Conservation (phyloP, 1,140 invertebrate species). For the Helicoverpa zea region DNA sequence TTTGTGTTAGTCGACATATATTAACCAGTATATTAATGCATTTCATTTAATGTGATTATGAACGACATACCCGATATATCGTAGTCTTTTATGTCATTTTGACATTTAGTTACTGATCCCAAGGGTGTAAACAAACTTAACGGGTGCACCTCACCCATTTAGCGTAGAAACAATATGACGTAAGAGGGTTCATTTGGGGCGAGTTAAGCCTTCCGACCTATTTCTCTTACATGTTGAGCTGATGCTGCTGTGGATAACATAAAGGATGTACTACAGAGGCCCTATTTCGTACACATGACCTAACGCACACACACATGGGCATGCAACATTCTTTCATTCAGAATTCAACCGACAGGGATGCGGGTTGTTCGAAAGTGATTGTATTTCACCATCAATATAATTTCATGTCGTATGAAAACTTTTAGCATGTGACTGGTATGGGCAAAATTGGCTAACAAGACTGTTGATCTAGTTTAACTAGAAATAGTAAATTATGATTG, state of each 20-base stretch:
- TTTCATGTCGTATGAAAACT: too few relatives aligned
- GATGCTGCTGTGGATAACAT: conserved; percentile 2
- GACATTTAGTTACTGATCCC: background rate
- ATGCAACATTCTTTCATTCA: background rate
- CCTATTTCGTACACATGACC: background rate
- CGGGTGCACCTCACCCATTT: conserved; percentile 3
- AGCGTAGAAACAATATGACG: conserved; percentile 38
- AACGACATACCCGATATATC: too few relatives aligned
- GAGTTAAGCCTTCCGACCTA: conserved; percentile 44
- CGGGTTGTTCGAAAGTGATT: background rate
- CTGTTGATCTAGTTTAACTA: too few relatives aligned
- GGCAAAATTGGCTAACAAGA: too few relatives aligned
- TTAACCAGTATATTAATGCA: too few relatives aligned
- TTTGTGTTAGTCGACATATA: too few relatives aligned
- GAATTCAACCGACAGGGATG: background rate
- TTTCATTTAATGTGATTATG: too few relatives aligned
- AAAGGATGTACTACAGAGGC: background rate
- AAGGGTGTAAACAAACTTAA: conserved; percentile 6
- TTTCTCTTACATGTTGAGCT: conserved; percentile 10
- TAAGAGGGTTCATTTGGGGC: conserved; percentile 43
- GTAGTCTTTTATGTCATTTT: too few relatives aligned
- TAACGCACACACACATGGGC: background rate
- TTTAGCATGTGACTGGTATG: too few relatives aligned
- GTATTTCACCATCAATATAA: too few relatives aligned
- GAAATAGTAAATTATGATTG: too few relatives aligned